These are phyloP conservation scores for Seladonia tumulorum DNA, from an alignment of 2,888 invertebrate species.

Conservation along the genomic window DNA sequence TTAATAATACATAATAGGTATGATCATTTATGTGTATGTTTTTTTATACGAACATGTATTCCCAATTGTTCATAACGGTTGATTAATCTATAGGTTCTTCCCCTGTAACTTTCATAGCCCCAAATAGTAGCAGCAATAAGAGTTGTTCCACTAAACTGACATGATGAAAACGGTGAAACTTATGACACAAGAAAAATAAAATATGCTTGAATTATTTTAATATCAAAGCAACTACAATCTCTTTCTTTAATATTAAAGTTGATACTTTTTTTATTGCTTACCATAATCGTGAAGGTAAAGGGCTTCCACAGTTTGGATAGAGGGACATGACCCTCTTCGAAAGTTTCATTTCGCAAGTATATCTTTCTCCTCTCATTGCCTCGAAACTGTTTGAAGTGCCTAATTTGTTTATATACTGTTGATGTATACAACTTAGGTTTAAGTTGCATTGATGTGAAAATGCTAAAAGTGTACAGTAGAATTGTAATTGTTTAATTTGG, in stretches of 20 bases:
- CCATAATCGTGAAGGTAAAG: constrained; percentile 88
- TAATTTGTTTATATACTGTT: constrained; percentile 65
- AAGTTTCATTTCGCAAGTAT: constrained; percentile 65
- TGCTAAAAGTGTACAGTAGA: constrained; percentile 65
- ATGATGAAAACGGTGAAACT: constrained; percentile 40
- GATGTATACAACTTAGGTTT: constrained; percentile 67
- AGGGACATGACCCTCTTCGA: constrained; percentile 84
- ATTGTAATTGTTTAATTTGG: neutral
- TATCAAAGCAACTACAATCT: neutral
- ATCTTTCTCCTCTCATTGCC: constrained; percentile 48
- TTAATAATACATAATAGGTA: constrained; percentile 15
- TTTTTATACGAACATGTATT: constrained; percentile 66
- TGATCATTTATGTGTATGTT: neutral
- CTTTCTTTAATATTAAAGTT: neutral
- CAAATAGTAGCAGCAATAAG: constrained; percentile 92
- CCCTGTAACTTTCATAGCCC: constrained; percentile 92
- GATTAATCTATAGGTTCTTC: constrained; percentile 71
- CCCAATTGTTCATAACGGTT: constrained; percentile 67
- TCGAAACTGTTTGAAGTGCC: constrained; percentile 71
- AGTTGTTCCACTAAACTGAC: constrained; percentile 89
- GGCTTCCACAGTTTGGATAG: constrained; percentile 86
- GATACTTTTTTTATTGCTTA: constrained; percentile 76
- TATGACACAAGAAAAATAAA: constrained; percentile 31
- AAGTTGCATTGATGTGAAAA: constrained; percentile 71
- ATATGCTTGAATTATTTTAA: constrained; percentile 19